A percentile compares a stretch with the other conserved stretches of the same genome.
Evolutionary conservation across 2,888 invertebrate species (phyloP).

Genomic region (Drosophila atripex): DNA sequence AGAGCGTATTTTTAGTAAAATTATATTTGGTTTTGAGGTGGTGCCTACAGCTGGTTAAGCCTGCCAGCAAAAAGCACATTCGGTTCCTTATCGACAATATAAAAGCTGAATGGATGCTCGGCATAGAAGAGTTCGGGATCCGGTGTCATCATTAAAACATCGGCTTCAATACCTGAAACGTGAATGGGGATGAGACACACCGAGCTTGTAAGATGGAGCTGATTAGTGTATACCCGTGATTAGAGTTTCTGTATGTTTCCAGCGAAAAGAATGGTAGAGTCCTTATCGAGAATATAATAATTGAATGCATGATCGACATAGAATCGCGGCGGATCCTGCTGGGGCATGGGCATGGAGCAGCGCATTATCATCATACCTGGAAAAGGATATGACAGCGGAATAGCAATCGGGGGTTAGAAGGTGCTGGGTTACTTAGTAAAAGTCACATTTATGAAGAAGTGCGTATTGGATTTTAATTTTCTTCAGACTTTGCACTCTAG

Average conservation of each 20-base stretch:
- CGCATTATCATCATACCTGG: conserved; percentile 23
- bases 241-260: conserved; percentile 32
- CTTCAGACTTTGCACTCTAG: too few species aligned
- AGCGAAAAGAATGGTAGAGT: conserved; percentile 37
- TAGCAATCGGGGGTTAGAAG: not conserved
- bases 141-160: conserved; percentile 30
- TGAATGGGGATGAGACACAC: conserved; percentile 8
- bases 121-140: conserved; percentile 53
- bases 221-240: conserved; percentile 28
- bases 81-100: conserved; percentile 43
- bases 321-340: conserved; percentile 40
- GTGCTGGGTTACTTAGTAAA: not conserved
- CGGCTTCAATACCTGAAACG: conserved; percentile 43
- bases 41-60: conserved; percentile 21
- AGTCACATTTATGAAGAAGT: too few species aligned
- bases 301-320: conserved; percentile 53
- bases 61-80: conserved; percentile 57
- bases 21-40: not conserved
- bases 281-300: conserved; percentile 39
- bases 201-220: not conserved
- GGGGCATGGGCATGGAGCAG: not conserved
- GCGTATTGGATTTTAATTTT: too few species aligned
- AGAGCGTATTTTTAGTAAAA: conserved; percentile 37
- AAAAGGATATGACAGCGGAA: conserved; percentile 13
- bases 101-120: conserved; percentile 62